Conservation (phyloP, 2,888 invertebrate species). For the Tiliacea aurago region DNA sequence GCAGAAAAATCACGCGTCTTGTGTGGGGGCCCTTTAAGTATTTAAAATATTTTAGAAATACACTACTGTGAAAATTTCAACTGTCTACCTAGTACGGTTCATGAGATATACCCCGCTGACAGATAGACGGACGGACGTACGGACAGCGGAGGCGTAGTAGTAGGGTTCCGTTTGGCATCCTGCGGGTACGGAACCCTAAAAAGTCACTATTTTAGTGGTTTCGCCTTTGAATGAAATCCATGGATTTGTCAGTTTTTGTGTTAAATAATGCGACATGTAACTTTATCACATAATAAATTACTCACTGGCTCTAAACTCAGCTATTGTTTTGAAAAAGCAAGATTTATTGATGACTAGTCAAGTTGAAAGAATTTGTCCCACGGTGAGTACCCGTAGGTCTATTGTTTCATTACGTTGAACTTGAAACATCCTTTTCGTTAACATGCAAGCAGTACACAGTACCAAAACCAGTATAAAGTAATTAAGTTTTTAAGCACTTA, state of each 20-base stretch:
- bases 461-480: constrained; percentile 60
- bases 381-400: constrained; percentile 18
- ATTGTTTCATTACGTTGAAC: constrained; percentile 44
- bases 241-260: neutral
- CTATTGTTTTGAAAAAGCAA: constrained; percentile 13
- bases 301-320: neutral
- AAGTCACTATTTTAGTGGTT: neutral
- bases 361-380: constrained; percentile 31
- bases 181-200: neutral
- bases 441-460: constrained; percentile 23
- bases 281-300: neutral
- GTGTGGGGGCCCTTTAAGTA: too few species aligned
- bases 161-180: too few species aligned
- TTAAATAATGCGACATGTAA: neutral
- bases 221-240: neutral
- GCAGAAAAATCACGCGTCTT: too few species aligned
- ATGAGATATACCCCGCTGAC: too few species aligned
- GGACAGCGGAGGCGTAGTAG: too few species aligned
- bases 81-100: too few species aligned
- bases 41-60: too few species aligned
- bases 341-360: constrained; percentile 6
- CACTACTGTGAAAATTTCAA: too few species aligned
- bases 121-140: too few species aligned
- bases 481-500: constrained; percentile 60
- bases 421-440: constrained; percentile 17